phyloP scores from a whole-genome alignment of 2,888 invertebrate genomes.

The Drosophila fulvimacula region DNA sequence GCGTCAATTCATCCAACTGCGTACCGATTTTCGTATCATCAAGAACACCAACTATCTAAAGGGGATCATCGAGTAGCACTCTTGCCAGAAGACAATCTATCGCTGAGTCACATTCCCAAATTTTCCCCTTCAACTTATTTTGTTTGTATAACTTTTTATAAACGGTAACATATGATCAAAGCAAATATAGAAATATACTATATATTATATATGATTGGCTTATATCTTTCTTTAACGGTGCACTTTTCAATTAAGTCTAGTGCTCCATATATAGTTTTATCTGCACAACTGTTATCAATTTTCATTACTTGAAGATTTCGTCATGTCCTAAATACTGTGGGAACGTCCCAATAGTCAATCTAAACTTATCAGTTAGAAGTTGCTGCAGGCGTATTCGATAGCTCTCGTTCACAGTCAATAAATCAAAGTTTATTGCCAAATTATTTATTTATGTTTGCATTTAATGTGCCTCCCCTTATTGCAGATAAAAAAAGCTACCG shows the following conservation, averaged over 20 bases:
- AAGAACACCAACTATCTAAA: slow-evolving; percentile 89
- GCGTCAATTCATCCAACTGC: slow-evolving; percentile 96
- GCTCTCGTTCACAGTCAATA: slow-evolving; percentile 48
- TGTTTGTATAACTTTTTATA: slow-evolving; percentile 47
- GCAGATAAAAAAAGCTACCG: slow-evolving; percentile 30
- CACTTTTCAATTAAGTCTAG: slow-evolving; percentile 66
- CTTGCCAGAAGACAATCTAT: background rate
- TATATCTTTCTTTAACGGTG: slow-evolving; percentile 25
- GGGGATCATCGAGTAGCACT: slow-evolving; percentile 85
- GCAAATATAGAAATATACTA: slow-evolving; percentile 23
- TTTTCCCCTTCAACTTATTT: slow-evolving; percentile 38
- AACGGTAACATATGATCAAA: slow-evolving; percentile 45
- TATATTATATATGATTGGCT: slow-evolving; percentile 31
- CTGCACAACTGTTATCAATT: slow-evolving; percentile 26
- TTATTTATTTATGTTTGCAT: slow-evolving; percentile 54
- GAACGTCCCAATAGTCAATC: slow-evolving; percentile 22
- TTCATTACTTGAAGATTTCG: slow-evolving; percentile 26
- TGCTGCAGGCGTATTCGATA: slow-evolving; percentile 7
- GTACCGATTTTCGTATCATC: slow-evolving; percentile 96
- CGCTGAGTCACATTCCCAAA: slow-evolving; percentile 67
- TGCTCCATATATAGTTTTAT: slow-evolving; percentile 43
- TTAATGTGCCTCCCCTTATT: slow-evolving; percentile 24
- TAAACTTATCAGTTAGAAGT: slow-evolving; percentile 45
- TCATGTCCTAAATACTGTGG: slow-evolving; percentile 20
- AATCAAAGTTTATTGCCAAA: slow-evolving; percentile 67